Percentiles rank a stretch among this genome's conserved stretches.
phyloP scores from a whole-genome alignment of 2,113 vertebrate genomes.

The Pagrus major region DNA sequence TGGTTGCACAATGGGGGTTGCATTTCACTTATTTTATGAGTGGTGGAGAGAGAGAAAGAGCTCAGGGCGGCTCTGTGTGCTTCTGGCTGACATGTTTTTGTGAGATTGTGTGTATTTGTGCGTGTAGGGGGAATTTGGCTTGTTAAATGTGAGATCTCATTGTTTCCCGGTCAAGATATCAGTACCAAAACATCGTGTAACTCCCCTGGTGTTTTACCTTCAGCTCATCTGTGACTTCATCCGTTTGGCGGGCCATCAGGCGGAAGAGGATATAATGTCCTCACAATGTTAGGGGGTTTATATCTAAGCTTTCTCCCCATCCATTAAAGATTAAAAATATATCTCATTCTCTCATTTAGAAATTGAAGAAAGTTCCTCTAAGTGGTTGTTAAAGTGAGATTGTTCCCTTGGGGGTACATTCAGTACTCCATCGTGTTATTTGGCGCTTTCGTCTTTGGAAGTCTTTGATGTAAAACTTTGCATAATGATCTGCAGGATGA shows the following conservation, averaged over 20 bases:
- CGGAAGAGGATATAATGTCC: neutral
- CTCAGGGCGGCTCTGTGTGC: slow-evolving; percentile 35
- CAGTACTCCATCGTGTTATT: slow-evolving; percentile 10
- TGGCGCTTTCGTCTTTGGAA: neutral
- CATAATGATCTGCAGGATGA: slow-evolving; percentile 9
- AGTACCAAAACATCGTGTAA: slow-evolving; percentile 22
- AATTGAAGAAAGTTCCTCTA: slow-evolving; percentile 28
- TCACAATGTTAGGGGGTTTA: neutral
- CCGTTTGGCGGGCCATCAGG: slow-evolving; percentile 10
- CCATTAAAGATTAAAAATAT: slow-evolving; percentile 2
- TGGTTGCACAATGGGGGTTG: slow-evolving; percentile 74
- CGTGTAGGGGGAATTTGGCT: slow-evolving; percentile 56
- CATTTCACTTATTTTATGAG: slow-evolving; percentile 78
- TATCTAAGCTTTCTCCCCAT: neutral
- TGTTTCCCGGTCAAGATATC: slow-evolving; percentile 56
- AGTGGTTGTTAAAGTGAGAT: slow-evolving; percentile 16
- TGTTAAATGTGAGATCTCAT: slow-evolving; percentile 72
- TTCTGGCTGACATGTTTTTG: slow-evolving; percentile 35
- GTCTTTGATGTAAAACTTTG: slow-evolving; percentile 27
- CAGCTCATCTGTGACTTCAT: slow-evolving; percentile 22
- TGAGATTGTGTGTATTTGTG: slow-evolving; percentile 28
- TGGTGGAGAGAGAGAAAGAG: slow-evolving; percentile 45
- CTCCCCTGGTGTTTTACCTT: slow-evolving; percentile 39
- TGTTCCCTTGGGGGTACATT: slow-evolving; percentile 15
- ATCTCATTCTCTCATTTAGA: neutral